Conservation (phyloP, 2,888 invertebrate genomes). For the Ophion costatus region DNA sequence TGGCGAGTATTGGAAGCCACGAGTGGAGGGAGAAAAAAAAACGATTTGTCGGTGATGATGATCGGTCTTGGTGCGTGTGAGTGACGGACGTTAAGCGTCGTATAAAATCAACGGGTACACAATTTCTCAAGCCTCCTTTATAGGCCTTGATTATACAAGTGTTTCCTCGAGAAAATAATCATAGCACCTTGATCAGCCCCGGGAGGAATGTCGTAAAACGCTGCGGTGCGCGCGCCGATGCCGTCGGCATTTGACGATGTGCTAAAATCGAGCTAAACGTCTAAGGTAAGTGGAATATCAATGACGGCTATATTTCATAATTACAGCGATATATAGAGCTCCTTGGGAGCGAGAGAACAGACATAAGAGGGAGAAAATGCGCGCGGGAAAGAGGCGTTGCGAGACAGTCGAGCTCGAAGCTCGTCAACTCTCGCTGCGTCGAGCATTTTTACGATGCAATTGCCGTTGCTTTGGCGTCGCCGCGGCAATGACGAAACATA, state of each 20-base stretch:
- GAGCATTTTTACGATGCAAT: constrained; percentile 70
- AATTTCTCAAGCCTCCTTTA: constrained; percentile 50
- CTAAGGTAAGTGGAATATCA: constrained; percentile 72
- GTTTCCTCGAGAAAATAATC: constrained; percentile 54
- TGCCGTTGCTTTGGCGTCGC: constrained; percentile 61
- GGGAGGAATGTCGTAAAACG: constrained; percentile 58
- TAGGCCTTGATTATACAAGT: constrained; percentile 60
- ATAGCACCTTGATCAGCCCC: constrained; percentile 53
- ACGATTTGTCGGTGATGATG: neutral
- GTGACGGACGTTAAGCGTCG: constrained; percentile 46
- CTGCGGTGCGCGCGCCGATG: constrained; percentile 28
- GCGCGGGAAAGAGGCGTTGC: constrained; percentile 37
- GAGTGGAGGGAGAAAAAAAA: neutral
- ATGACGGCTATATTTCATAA: constrained; percentile 69
- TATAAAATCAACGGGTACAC: constrained; percentile 48
- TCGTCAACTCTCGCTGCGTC: constrained; percentile 68
- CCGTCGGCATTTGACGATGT: constrained; percentile 67
- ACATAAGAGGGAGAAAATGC: constrained; percentile 12
- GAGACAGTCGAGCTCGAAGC: constrained; percentile 57
- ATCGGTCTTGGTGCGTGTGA: neutral
- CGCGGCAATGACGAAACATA: constrained; percentile 59
- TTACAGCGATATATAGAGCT: constrained; percentile 51
- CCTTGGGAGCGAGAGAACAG: neutral
- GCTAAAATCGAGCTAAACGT: constrained; percentile 72
- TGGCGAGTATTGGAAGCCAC: too few relatives aligned